Percentiles rank a stretch among this genome's conserved stretches.
These are phyloP conservation scores for Meandrina meandrites DNA, from an alignment of 92 coral and sea anemone species.

Conservation along the genomic window DNA sequence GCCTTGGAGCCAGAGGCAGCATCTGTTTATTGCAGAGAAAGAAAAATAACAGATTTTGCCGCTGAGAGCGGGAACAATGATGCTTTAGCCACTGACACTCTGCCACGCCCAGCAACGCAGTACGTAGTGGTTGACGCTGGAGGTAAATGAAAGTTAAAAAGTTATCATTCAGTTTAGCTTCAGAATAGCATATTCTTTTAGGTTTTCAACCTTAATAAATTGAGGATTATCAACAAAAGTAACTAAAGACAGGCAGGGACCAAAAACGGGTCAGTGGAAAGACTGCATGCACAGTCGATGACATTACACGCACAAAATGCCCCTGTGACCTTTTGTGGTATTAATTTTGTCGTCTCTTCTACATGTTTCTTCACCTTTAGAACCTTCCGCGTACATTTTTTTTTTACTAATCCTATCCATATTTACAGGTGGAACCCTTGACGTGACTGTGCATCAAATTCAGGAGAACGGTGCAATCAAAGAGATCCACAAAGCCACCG, in stretches of 20 bases:
- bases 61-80: slow-evolving; percentile 7
- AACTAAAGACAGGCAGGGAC: no score
- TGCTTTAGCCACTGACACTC: background rate
- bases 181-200: no score
- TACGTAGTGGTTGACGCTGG: slow-evolving; percentile 38
- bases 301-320: no score
- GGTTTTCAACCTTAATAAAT: no score
- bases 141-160: slow-evolving; percentile 1
- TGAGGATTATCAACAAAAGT: no score
- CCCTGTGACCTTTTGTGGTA: no score
- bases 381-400: no score
- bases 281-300: no score
- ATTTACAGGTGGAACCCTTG: slow-evolving; percentile 61
- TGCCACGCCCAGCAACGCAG: background rate
- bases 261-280: no score
- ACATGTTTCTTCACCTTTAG: no score
- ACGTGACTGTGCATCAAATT: slow-evolving; percentile 61
- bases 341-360: no score
- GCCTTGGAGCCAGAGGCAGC: slow-evolving; percentile 49
- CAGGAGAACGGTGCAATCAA: slow-evolving; percentile 50
- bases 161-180: no score
- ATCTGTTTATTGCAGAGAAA: slow-evolving; percentile 25
- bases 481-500: slow-evolving; percentile 64
- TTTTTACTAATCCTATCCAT: background rate
- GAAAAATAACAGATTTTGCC: slow-evolving; percentile 22